These are phyloP conservation scores for Agelastica alni DNA, from an alignment of 2,888 invertebrate species.

Conservation along the genomic window DNA sequence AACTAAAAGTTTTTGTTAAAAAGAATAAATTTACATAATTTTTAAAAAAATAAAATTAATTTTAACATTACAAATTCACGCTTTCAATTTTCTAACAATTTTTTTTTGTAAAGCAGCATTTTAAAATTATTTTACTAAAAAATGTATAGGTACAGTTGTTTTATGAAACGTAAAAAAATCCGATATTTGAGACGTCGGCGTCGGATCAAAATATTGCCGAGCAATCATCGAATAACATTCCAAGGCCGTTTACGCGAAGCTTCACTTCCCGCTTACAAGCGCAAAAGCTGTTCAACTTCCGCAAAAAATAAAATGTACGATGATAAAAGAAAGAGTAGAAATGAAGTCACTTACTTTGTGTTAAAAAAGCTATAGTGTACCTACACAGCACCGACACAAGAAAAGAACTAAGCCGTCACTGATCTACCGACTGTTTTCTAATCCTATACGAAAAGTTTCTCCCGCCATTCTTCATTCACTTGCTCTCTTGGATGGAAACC, in stretches of 20 bases:
- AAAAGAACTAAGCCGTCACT: conserved; percentile 53
- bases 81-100: too few species aligned
- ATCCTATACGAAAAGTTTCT: conserved; percentile 53
- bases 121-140: too few species aligned
- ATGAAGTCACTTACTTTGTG: conserved; percentile 45
- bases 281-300: conserved; percentile 3
- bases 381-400: conserved; percentile 52
- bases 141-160: too few species aligned
- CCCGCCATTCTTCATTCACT: conserved; percentile 50
- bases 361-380: conserved; percentile 37
- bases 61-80: too few species aligned
- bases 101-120: too few species aligned
- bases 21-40: too few species aligned
- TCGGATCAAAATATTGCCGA: too few species aligned
- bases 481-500: conserved; percentile 44
- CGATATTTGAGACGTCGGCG: too few species aligned
- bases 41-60: too few species aligned
- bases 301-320: conserved; percentile 17
- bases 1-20: too few species aligned
- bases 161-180: too few species aligned
- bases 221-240: too few species aligned
- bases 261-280: conserved; percentile 2
- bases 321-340: conserved; percentile 22
- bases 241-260: conserved; percentile 6
- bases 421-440: conserved; percentile 54